These are phyloP conservation scores for Eustalomyia histrio DNA, from an alignment of 2,888 invertebrate genomes.

Conservation along the genomic window DNA sequence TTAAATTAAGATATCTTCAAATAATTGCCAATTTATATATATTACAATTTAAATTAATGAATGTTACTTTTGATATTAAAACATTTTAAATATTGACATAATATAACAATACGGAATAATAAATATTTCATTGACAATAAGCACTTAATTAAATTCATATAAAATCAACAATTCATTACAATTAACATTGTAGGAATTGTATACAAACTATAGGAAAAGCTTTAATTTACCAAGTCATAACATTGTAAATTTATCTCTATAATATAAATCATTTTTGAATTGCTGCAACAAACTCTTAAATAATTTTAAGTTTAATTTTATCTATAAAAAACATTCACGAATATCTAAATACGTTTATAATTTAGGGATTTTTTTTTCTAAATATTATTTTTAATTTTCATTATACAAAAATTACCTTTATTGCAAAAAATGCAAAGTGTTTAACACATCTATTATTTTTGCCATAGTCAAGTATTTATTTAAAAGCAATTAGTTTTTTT, in stretches of 20 bases:
- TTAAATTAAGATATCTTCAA: no score
- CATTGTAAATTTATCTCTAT: neutral
- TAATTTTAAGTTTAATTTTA: neutral
- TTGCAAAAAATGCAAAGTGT: neutral
- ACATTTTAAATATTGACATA: neutral
- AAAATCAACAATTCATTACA: conserved; percentile 3
- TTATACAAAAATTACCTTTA: neutral
- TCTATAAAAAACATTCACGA: neutral
- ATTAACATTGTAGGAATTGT: no score
- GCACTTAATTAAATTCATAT: neutral
- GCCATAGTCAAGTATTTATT: neutral
- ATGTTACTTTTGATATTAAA: neutral
- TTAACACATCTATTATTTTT: neutral
- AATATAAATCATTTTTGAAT: neutral
- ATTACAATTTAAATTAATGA: neutral
- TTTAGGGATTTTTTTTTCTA: neutral
- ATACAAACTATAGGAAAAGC: no score
- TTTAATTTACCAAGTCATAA: no score
- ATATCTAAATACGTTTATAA: conserved; percentile 3
- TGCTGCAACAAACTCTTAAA: neutral
- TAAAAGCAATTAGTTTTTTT: conserved; percentile 9
- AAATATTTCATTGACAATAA: conserved; percentile 6
- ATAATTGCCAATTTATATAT: no score
- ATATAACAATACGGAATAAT: neutral
- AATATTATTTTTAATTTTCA: no score